Base-by-base conservation (phyloP, 2,113 vertebrate species). In the Hucho hucho region DNA sequence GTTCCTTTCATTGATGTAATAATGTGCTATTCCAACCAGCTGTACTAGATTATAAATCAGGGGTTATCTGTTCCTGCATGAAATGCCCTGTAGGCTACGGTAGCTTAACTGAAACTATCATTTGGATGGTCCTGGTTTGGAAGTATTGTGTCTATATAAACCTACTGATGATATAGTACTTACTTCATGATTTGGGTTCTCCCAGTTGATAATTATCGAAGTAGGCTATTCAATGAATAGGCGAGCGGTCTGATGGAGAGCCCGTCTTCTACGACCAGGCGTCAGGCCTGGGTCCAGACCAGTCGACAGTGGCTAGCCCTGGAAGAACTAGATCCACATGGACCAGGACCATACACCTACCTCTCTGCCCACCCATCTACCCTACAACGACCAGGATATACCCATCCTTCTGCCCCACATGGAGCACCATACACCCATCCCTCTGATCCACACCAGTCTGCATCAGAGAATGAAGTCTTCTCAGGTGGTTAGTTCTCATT, bases 231-330 rank as follows among this genome's bases (percentile, higher is more conserved):
- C 3, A 13, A 13, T 56, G 13, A 18, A 56, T 16, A 16, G n/a
- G 18, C 24, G n/a, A 22, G 16, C 58, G 2, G n/a, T 61, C 6
- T 61, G 58, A 69, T 94, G 93, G 93, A 93, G 69, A 94, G 89
- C 66, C 90, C 92, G 0, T 91, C 89, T 0, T 92, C 92, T 6
- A 92, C 90, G 73, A 92, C 91, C 75, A 93, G 89, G 75, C 90
- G 94, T 0, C 86, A 90, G 6, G 93, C 94, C 4, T 96, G 95
- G 95, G 92, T 89, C 72, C 87, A 87, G 76, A 92, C 92, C 85
- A 94, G 93, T 77, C 89, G 88, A 0, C 91, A 89, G 72, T 91
- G 91, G 91, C 67, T 90, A 69, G 91, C 88, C 4, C 77, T 92
- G 56, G 89, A 90, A 74, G 87, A 93, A 4, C 82, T 83, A 72